Evolutionary conservation across 2,888 invertebrate species (phyloP).

Genomic region (Cephus nigrinus): DNA sequence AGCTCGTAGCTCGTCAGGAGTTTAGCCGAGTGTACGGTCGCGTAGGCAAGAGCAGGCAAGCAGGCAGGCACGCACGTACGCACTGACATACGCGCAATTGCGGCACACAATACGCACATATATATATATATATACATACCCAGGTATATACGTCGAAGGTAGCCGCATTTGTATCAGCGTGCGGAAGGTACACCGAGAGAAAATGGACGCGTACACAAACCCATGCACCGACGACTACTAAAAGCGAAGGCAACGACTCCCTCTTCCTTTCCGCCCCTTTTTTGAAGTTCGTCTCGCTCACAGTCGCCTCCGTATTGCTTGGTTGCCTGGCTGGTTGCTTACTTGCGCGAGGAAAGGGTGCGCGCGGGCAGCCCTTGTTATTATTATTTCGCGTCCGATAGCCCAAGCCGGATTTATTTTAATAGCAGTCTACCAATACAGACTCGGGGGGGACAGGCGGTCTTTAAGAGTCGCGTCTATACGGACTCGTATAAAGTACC

Average conservation of each 20-base stretch:
- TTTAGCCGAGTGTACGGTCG: conserved; percentile 44
- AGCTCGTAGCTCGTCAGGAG: conserved; percentile 31
- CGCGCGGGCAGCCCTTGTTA: conserved; percentile 5
- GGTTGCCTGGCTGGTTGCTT: conserved; percentile 19
- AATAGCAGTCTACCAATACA: background rate
- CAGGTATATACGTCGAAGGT: conserved; percentile 13
- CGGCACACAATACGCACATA: background rate
- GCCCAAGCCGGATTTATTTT: conserved; percentile 1
- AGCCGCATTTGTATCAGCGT: conserved; percentile 1
- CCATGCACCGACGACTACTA: conserved; percentile 2
- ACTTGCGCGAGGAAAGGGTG: background rate
- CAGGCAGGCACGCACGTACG: background rate
- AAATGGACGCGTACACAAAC: background rate
- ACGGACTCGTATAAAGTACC: background rate
- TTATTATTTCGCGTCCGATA: conserved; percentile 22
- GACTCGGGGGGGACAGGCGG: background rate
- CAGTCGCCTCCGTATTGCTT: conserved; percentile 18
- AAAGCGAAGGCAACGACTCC: conserved; percentile 18
- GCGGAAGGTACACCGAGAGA: background rate
- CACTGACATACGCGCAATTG: background rate
- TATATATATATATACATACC: conserved; percentile 9
- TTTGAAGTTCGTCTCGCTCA: conserved; percentile 28
- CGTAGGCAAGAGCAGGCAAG: conserved; percentile 25
- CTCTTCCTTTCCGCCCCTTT: conserved; percentile 28
- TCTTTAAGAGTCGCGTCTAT: background rate